Conservation (phyloP, 2,113 vertebrate genomes). For the Prionailurus viverrinus region DNA sequence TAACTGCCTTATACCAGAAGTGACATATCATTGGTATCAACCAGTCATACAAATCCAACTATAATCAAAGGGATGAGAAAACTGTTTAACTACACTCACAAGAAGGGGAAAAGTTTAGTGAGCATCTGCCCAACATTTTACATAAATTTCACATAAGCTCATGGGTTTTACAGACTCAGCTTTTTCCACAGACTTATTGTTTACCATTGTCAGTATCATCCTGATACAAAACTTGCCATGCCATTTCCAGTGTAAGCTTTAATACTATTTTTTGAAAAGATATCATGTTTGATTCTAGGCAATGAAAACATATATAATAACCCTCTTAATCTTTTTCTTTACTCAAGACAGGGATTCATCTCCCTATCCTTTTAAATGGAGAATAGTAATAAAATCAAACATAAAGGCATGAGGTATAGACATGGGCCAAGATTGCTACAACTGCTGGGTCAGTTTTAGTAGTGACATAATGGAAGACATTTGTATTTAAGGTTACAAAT, state of each 20-base stretch:
- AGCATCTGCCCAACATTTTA: background rate
- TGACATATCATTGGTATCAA: background rate
- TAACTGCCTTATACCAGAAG: background rate
- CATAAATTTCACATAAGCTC: background rate
- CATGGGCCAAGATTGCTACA: background rate
- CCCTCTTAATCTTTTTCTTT: constrained; percentile 37
- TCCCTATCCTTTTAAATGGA: background rate
- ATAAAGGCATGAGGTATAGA: background rate
- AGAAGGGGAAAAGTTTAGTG: background rate
- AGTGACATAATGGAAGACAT: background rate
- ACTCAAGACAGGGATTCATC: background rate
- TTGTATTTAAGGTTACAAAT: background rate
- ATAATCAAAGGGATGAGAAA: background rate
- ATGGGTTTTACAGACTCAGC: background rate
- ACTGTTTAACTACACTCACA: background rate
- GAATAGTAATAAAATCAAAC: constrained; percentile 7
- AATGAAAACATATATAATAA: background rate
- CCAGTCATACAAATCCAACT: background rate
- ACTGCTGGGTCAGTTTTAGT: background rate
- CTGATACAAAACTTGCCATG: constrained; percentile 17
- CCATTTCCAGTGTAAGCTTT: background rate
- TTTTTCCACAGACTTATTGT: background rate
- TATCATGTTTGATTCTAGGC: background rate
- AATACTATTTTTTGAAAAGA: background rate
- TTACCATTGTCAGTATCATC: background rate